Evolutionary conservation across 2,888 invertebrate species (phyloP).

Genomic region (Orchesellides sinensis): DNA sequence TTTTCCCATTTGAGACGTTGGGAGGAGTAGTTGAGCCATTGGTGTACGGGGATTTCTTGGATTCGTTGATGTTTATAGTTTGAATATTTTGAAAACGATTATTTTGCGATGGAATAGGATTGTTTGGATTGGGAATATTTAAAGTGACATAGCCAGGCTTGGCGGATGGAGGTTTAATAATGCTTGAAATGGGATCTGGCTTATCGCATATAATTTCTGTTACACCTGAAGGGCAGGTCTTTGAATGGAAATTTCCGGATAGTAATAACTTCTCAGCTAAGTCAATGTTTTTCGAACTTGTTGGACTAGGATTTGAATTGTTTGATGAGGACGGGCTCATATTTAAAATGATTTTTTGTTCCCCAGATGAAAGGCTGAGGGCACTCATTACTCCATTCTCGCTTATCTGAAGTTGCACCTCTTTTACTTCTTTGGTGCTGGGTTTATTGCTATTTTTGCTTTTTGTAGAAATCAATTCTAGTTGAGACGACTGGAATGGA

Average conservation of each 20-base stretch:
- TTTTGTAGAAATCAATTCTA: conserved; percentile 12
- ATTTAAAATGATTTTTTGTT: conserved; percentile 67
- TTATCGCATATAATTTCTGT: conserved; percentile 49
- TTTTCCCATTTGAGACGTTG: too few relatives aligned
- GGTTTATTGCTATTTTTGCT: neutral
- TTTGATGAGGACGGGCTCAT: neutral
- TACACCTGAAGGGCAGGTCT: conserved; percentile 38
- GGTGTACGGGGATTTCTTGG: neutral
- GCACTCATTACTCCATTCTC: conserved; percentile 83
- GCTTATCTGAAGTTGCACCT: conserved; percentile 83
- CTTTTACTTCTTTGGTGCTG: conserved; percentile 80
- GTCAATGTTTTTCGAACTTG: neutral
- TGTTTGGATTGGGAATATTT: conserved; percentile 37
- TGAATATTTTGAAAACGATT: neutral
- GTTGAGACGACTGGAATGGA: neutral
- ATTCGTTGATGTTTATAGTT: neutral
- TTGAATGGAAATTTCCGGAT: conserved; percentile 36
- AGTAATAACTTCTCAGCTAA: conserved; percentile 24
- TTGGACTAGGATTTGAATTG: conserved; percentile 25
- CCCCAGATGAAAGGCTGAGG: conserved; percentile 55
- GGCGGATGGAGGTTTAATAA: neutral
- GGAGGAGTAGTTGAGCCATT: neutral
- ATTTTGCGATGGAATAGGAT: conserved; percentile 23
- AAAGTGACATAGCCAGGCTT: conserved; percentile 45
- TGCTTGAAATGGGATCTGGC: neutral